Evolutionary conservation across 2,797 vertebrate genomes (phyloP), one percentile per base, ranked within the genome.

Genomic region (Danionella dracula): DNA sequence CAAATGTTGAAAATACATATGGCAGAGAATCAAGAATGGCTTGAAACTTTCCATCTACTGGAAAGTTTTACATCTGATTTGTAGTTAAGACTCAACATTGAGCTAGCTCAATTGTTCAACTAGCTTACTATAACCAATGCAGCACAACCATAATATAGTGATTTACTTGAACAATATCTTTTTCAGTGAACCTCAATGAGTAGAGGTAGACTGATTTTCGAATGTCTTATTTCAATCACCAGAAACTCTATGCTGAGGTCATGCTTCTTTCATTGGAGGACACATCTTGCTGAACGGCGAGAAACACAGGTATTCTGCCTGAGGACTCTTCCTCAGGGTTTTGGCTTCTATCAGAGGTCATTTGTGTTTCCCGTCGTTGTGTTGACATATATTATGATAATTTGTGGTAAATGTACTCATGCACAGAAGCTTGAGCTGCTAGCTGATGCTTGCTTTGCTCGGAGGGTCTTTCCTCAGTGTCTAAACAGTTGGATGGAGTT

Each of bases 221-320:
- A 49, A 19, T 1, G 5, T 4, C 27, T 38, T 4, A 64, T 41
- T 40, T 66, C 66, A 1, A 66, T 13, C 79, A 75, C 50, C 72
- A 93, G 93, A 23, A 37, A 37, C 4, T 77, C 59, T 5, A 35
- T 92, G 59, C 61, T 91, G 19, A 79, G 50, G 12, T 80, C 41
- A 44, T 83, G 41, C 66, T 70, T 93, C 75, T 48, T 35, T 10
- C 35, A 20, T 27, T 95, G 92, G 94, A 82, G 72, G 31, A 73
- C 68, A 10, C 76, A 57, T 46, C 68, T 80, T 38, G 74, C 56
- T 53, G 76, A 82, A 64, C 81, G 68, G 29, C 83, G 23, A 64
- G 32, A 41, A 41, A 78, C 78, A 66, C 81, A 88, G 91, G 93
- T 90, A 81, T 45, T 21, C 40, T 27, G 23, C 6, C 23, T 27